phyloP scores from a whole-genome alignment of 2,888 invertebrate species.

The Saturnia pavonia region DNA sequence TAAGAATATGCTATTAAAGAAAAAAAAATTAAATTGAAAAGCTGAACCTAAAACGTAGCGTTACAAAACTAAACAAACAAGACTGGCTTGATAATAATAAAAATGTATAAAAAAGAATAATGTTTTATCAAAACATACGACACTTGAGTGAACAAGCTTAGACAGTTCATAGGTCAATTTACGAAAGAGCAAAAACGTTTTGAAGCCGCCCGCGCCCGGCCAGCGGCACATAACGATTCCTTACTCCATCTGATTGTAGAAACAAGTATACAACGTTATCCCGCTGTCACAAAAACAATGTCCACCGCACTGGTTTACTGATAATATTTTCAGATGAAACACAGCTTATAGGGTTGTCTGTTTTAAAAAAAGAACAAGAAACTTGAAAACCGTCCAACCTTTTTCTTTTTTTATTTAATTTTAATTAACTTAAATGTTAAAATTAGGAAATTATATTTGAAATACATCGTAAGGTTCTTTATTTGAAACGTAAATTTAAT shows the following conservation, averaged over 20 bases:
- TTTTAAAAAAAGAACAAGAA: background rate
- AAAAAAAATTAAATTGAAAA: background rate
- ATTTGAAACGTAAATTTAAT: too few species aligned
- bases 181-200: slow-evolving; percentile 31
- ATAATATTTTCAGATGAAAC: slow-evolving; percentile 64
- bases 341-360: slow-evolving; percentile 51
- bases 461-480: too few species aligned
- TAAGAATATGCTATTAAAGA: too few species aligned
- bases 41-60: too few species aligned
- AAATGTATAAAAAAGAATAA: background rate
- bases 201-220: slow-evolving; percentile 12
- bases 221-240: slow-evolving; percentile 22
- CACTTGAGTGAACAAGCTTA: slow-evolving; percentile 23
- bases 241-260: slow-evolving; percentile 53
- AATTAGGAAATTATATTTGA: too few species aligned
- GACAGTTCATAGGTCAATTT: slow-evolving; percentile 19
- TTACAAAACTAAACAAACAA: background rate
- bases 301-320: slow-evolving; percentile 53
- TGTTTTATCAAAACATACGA: slow-evolving; percentile 15
- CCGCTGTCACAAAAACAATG: slow-evolving; percentile 52
- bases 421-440: too few species aligned
- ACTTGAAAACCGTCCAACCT: too few species aligned
- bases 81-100: background rate
- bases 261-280: slow-evolving; percentile 46
- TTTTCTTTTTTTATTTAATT: too few species aligned